These are phyloP conservation scores for Arctopsyche grandis DNA, from an alignment of 1,140 invertebrate genomes.

Conservation along the genomic window DNA sequence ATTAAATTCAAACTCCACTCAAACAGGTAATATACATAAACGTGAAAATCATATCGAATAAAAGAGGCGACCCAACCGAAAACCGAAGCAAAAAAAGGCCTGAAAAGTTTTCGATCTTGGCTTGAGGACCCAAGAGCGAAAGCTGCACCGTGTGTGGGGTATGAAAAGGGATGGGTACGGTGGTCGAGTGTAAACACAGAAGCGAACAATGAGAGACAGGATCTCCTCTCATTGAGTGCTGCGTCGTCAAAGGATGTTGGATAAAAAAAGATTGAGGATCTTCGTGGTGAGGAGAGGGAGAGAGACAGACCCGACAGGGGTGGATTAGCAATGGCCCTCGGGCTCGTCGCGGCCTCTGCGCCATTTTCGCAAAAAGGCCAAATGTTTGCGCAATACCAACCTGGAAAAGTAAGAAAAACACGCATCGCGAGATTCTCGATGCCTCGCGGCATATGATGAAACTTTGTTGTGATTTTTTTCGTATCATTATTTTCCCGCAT, in stretches of 20 bases:
- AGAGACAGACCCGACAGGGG: not conserved
- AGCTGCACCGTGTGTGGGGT: no score
- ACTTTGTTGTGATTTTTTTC: not conserved
- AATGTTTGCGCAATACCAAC: not conserved
- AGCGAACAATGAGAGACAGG: slow-evolving; percentile 34
- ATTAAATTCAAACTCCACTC: no score
- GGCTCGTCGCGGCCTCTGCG: not conserved
- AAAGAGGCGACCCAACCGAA: no score
- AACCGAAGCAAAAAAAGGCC: no score
- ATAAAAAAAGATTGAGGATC: slow-evolving; percentile 1
- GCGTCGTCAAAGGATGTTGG: not conserved
- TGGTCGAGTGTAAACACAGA: slow-evolving; percentile 32
- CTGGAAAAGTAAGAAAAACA: slow-evolving; percentile 1
- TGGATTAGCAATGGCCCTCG: slow-evolving; percentile 2
- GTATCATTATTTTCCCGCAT: no score
- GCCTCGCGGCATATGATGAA: not conserved
- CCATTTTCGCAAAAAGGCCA: not conserved
- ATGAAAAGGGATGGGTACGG: not conserved
- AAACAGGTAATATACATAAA: no score
- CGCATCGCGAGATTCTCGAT: not conserved
- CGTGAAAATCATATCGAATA: no score
- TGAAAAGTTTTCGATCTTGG: no score
- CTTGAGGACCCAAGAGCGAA: no score
- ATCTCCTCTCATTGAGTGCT: slow-evolving; percentile 17
- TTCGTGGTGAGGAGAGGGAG: not conserved